A percentile compares a stretch with the other conserved stretches of the same genome.
These are phyloP conservation scores for Crenuchus spilurus DNA, from an alignment of 2,797 vertebrate genomes.

Conservation along the genomic window DNA sequence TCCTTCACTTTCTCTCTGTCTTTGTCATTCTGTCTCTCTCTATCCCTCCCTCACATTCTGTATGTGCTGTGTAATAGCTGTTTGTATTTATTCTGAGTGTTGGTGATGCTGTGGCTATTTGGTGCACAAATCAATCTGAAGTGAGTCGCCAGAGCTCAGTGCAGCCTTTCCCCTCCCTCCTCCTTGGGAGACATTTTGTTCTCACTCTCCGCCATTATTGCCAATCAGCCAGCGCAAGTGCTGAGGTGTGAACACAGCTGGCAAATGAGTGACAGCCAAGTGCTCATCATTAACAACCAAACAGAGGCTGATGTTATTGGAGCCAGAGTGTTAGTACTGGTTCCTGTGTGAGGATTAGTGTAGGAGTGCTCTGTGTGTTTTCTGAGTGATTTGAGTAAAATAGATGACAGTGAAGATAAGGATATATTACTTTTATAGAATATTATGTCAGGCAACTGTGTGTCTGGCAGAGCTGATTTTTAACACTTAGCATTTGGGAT, in stretches of 20 bases:
- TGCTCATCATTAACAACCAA: conserved; percentile 69
- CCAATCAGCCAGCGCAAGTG: conserved; percentile 74
- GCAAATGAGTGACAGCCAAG: conserved; percentile 70
- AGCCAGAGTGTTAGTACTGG: neutral
- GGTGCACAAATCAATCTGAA: neutral
- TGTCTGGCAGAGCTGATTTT: conserved; percentile 5
- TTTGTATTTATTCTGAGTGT: neutral
- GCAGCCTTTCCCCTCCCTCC: conserved; percentile 60
- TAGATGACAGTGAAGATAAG: neutral
- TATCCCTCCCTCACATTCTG: neutral
- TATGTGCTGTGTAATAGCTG: neutral
- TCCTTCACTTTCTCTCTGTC: conserved; percentile 59
- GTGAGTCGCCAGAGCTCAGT: neutral
- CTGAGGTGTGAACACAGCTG: conserved; percentile 75
- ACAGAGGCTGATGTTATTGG: conserved; percentile 33
- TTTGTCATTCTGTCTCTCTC: neutral
- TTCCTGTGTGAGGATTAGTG: conserved; percentile 25
- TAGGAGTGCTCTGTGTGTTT: conserved; percentile 5
- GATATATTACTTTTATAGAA: neutral
- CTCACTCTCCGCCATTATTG: conserved; percentile 76
- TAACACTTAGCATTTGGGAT: neutral
- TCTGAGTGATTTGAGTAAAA: neutral
- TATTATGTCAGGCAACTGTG: too few relatives aligned
- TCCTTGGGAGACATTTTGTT: conserved; percentile 80
- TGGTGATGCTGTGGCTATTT: neutral